A percentile compares a stretch with the other conserved stretches of the same genome.
Conservation (phyloP, 1,140 invertebrate genomes). For the Orchesella cincta region DNA sequence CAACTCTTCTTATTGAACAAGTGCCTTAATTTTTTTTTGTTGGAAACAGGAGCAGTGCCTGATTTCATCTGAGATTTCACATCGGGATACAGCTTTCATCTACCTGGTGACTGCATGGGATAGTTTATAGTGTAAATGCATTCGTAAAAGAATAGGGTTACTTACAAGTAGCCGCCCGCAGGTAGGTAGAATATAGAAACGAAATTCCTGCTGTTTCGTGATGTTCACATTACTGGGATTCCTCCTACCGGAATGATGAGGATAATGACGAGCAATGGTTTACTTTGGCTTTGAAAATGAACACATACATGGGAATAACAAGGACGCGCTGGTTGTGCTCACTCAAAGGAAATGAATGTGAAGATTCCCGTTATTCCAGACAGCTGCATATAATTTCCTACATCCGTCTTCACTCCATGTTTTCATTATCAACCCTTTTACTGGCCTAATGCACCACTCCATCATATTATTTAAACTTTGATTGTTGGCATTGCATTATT, state of each 20-base stretch:
- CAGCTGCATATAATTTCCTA: not conserved
- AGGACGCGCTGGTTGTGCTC: not conserved
- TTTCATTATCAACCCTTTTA: slow-evolving; percentile 5
- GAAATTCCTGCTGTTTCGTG: not conserved
- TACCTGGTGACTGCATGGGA: no score
- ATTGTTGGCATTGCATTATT: not conserved
- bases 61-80: no score
- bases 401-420: not conserved
- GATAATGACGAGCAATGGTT: not conserved
- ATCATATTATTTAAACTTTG: slow-evolving; percentile 13
- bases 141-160: not conserved
- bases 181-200: not conserved
- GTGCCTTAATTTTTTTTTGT: no score
- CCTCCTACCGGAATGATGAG: not conserved
- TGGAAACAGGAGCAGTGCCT: no score
- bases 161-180: not conserved
- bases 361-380: slow-evolving; percentile 16
- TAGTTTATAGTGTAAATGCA: no score
- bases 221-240: not conserved
- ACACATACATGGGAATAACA: not conserved
- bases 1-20: not conserved
- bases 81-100: no score
- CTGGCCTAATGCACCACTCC: not conserved
- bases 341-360: slow-evolving; percentile 5
- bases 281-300: not conserved